These are phyloP conservation scores for Enteromius viviparus DNA, from an alignment of 2,797 vertebrate genomes.

Conservation along the genomic window DNA sequence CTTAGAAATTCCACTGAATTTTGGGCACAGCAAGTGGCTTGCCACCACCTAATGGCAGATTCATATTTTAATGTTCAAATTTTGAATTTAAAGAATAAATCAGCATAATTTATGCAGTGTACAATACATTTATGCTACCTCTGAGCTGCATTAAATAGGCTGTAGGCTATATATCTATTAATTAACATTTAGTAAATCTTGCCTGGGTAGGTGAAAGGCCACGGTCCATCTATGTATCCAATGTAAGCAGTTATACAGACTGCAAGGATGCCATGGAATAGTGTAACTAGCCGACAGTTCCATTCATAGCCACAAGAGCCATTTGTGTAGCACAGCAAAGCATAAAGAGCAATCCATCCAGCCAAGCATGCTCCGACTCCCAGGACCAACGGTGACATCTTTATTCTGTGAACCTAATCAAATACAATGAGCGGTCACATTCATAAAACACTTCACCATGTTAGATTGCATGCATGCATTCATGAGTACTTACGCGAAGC, in stretches of 20 bases:
- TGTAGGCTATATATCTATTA: background rate
- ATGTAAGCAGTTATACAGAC: conserved; percentile 89
- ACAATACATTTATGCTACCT: background rate
- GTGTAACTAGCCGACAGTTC: conserved; percentile 94
- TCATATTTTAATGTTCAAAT: background rate
- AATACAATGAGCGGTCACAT: conserved; percentile 16
- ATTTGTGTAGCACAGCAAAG: conserved; percentile 81
- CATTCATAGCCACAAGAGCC: conserved; percentile 83
- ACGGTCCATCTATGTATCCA: conserved; percentile 93
- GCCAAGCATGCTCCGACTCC: conserved; percentile 81
- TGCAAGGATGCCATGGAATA: conserved; percentile 89
- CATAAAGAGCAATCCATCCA: conserved; percentile 87
- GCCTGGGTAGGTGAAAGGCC: conserved; percentile 94
- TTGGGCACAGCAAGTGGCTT: too few relatives aligned
- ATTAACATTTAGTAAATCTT: conserved; percentile 49
- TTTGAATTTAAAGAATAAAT: background rate
- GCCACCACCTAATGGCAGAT: background rate
- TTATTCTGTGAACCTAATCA: conserved; percentile 64
- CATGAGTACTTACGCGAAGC: conserved; percentile 37
- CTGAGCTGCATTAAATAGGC: background rate
- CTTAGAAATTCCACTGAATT: background rate
- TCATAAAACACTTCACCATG: background rate
- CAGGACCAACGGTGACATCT: conserved; percentile 78
- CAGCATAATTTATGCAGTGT: background rate
- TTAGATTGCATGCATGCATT: conserved; percentile 14